Evolutionary conservation across 2,888 invertebrate species (phyloP), one percentile per base, ranked within the genome.

Genomic region (Noctua janthe): DNA sequence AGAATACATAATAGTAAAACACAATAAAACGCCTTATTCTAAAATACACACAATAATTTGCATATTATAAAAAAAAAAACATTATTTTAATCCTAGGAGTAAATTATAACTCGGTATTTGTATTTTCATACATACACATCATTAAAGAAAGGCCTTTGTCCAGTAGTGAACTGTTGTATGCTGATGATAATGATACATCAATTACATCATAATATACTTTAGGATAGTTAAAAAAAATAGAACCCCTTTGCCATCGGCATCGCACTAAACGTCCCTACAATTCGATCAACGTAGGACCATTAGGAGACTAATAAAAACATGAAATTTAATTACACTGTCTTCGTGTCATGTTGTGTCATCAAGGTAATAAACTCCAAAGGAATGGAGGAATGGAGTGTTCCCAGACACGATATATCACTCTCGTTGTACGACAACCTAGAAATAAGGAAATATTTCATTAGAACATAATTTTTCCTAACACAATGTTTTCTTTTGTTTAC

Each of bases 271-370:
- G 2, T 62, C 35, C 17, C 47, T 49, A 66, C 59, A 54, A 54
- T 81, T 70, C 75, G 10, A 78, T 49, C 39, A 15, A 62, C 51
- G 62, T 70, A 70, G 7, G 17, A 56, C 23, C 66, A 72, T 79
- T 62, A 66, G 29, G 29, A 8, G 39, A 56, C 70, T 78, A 85
- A 82, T 80, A 82, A 83, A 81, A 59, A 72, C 81, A 81, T 87
- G 56, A 78, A 85, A 80, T 79, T 81, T 73, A 76, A 86, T 78
- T 78, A 77, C 67, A 59, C 29, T 35, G 56, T 62, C 43, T 49
- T 80, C 67, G 76, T 80, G 62, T 76, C 81, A 80, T 74, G 39
- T 77, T 70, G 47, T 79, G 71, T 78, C 82, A 80, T 76, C 69
- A 62, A 82, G 71, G 51, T 81, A 82, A 82, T 88, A 86, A 78